phyloP scores from a whole-genome alignment of 1,140 invertebrate species.

The Heliconius hewitsoni region DNA sequence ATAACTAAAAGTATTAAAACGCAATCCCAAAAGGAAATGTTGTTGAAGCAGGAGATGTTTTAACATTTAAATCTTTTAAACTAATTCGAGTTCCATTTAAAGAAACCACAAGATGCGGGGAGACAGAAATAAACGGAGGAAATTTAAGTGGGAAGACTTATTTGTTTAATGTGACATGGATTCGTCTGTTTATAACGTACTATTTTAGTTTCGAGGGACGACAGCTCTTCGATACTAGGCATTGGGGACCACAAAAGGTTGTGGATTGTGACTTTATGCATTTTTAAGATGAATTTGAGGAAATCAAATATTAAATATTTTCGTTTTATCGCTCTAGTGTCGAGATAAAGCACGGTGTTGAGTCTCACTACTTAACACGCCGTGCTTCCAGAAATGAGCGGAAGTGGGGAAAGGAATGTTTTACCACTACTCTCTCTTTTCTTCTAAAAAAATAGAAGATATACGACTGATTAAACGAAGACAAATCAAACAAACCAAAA shows the following conservation, averaged over 20 bases:
- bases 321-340: no score
- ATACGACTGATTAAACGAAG: no score
- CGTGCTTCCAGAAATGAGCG: no score
- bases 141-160: slow-evolving; percentile 67
- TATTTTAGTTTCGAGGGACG: slow-evolving; percentile 53
- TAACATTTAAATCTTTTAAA: slow-evolving; percentile 42
- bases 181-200: slow-evolving; percentile 59
- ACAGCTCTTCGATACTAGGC: background rate
- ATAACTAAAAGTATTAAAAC: slow-evolving; percentile 9
- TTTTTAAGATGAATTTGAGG: background rate
- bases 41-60: slow-evolving; percentile 7
- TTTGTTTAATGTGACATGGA: slow-evolving; percentile 74
- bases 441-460: no score
- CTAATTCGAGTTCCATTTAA: slow-evolving; percentile 51
- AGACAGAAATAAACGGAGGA: slow-evolving; percentile 70
- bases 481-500: no score
- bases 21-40: slow-evolving; percentile 15
- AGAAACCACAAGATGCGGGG: slow-evolving; percentile 51
- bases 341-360: no score
- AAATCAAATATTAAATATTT: no score
- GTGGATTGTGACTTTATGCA: background rate
- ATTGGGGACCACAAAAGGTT: background rate
- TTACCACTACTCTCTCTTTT: no score
- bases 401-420: no score
- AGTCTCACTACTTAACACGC: no score